Evolutionary conservation across 2,888 invertebrate genomes (phyloP).

Genomic region (Coleophora flavipennella): DNA sequence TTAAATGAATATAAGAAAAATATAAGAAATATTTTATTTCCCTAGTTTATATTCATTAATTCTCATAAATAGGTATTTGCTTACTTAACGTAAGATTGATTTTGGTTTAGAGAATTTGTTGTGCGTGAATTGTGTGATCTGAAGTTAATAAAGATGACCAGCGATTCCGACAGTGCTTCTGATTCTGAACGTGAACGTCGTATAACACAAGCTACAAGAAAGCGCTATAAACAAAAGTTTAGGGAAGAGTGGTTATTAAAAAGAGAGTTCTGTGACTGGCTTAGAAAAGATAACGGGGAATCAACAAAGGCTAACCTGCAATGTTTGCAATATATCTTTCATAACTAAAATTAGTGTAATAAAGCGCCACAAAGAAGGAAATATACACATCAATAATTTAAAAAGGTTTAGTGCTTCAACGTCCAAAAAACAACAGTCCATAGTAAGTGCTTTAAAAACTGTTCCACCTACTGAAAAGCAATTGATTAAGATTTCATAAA

Average conservation of each 20-base stretch:
- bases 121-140: too few relatives aligned
- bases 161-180: not conserved
- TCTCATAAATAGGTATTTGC: not conserved
- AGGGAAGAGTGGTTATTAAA: conserved; percentile 1
- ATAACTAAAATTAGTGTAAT: conserved; percentile 10
- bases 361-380: not conserved
- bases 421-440: too few relatives aligned
- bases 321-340: conserved; percentile 3
- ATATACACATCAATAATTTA: not conserved
- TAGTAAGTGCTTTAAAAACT: too few relatives aligned
- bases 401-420: not conserved
- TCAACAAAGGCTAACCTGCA: conserved; percentile 7
- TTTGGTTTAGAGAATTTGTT: too few relatives aligned
- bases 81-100: not conserved
- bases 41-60: too few relatives aligned
- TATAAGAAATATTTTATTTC: not conserved
- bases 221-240: conserved; percentile 1
- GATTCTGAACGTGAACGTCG: not conserved
- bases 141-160: not conserved
- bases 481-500: not conserved
- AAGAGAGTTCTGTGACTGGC: not conserved
- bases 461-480: not conserved
- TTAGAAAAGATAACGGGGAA: not conserved
- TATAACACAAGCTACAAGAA: not conserved
- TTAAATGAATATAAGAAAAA: not conserved